Evolutionary conservation across 2,888 invertebrate species (phyloP), one percentile per base, ranked within the genome.

Genomic region (Trimorus sp.): DNA sequence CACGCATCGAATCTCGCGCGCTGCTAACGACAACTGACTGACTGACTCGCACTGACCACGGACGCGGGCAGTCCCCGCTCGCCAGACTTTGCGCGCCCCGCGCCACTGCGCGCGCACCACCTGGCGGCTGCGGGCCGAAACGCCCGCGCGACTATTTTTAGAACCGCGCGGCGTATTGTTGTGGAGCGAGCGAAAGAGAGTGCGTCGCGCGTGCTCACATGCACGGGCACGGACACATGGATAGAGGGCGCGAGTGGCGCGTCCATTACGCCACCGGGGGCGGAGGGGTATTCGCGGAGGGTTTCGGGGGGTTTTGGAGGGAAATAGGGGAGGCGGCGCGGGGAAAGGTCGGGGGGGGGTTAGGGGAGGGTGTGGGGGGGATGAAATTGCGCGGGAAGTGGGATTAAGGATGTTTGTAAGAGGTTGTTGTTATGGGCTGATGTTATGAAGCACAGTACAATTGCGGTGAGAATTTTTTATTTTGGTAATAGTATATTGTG

Each of bases 141-240:
- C 66, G 11, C 81, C 53, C 66, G 60, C 58, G 54, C 74, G 71
- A 84, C 85, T 87, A 86, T 87, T 85, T 87, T 86, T 86, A 84
- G 65, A 75, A 69, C 53, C 83, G 59, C 48, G 26, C 71, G 60
- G 45, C 77, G 85, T 83, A 84, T 86, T 85, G 85, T 85, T 86
- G 85, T 84, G 84, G 82, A 74, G 83, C 68, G 15, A 62, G 68
- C 49, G 75, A 49, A 58, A 11, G 56, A 59, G 42, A 42, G 26
- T 26, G 26, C 26, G 26, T 26, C 26, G 26, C 26, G 26, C 26
- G 26, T 26, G 26, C 26, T 26, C 26, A 26, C 26, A 26, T 40
- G 40, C 9, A 40, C 9, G 8, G 40, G 11, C 9, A 40, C 9
- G 40, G 60, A 60, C 26, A 68, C 38, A 15, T 16, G 26, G 48